Percentiles rank a stretch among this genome's conserved stretches.
Conservation (phyloP, 2,113 vertebrate genomes). For the Pyxicephalus adspersus region DNA sequence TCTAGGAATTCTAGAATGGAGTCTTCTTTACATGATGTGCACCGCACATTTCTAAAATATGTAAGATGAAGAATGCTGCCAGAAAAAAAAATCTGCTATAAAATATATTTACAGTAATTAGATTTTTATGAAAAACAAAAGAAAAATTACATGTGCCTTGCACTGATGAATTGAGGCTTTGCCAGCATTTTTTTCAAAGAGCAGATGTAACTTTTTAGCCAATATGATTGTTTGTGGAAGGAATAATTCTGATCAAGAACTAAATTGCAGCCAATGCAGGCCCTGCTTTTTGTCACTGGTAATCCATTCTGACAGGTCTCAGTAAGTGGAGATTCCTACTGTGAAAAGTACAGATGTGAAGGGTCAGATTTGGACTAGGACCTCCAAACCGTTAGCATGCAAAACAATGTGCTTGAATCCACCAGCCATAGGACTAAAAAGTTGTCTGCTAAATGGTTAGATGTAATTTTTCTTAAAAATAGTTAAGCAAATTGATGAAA, state of each 20-base stretch:
- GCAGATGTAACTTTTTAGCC: slow-evolving; percentile 96
- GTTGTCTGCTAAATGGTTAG: slow-evolving; percentile 85
- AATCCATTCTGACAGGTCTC: slow-evolving; percentile 86
- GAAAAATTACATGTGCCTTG: slow-evolving; percentile 68
- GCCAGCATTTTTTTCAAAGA: slow-evolving; percentile 81
- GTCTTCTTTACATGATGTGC: background rate
- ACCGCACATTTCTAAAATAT: slow-evolving; percentile 13
- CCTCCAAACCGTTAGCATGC: slow-evolving; percentile 89
- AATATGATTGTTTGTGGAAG: slow-evolving; percentile 98
- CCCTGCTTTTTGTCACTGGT: slow-evolving; percentile 84
- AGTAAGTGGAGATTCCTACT: slow-evolving; percentile 86
- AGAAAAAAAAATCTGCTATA: background rate
- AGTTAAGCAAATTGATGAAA: slow-evolving; percentile 62
- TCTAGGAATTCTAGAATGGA: no score
- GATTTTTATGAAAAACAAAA: slow-evolving; percentile 71
- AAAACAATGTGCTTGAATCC: slow-evolving; percentile 85
- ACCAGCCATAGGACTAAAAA: slow-evolving; percentile 85
- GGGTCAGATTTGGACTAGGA: slow-evolving; percentile 77
- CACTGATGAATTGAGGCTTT: slow-evolving; percentile 71
- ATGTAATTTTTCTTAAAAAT: slow-evolving; percentile 73
- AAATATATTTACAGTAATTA: slow-evolving; percentile 58
- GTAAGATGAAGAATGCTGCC: background rate
- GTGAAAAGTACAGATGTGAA: slow-evolving; percentile 80
- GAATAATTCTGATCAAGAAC: slow-evolving; percentile 96
- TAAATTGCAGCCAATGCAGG: slow-evolving; percentile 85